Percentiles rank a stretch among this genome's conserved stretches.
Evolutionary conservation across 2,888 invertebrate genomes (phyloP).

Genomic region (Eupithecia inturbata): DNA sequence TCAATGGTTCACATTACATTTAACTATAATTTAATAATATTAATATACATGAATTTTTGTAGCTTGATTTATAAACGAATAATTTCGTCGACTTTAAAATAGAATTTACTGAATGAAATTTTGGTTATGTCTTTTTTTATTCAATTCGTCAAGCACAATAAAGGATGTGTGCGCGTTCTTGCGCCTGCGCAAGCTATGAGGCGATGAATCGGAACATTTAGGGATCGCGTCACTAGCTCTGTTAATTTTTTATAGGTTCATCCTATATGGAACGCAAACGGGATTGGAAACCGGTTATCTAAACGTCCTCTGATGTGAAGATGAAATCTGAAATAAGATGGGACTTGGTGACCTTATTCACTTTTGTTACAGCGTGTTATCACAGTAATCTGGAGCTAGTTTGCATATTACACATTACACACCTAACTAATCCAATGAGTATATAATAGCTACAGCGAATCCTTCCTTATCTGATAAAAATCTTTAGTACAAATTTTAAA

Average conservation of each 20-base stretch:
- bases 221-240: conserved; percentile 49
- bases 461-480: neutral
- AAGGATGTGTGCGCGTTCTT: conserved; percentile 46
- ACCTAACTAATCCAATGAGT: neutral
- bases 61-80: neutral
- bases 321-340: neutral
- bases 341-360: neutral
- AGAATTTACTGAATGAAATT: neutral
- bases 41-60: no score
- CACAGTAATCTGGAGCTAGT: neutral
- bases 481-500: neutral
- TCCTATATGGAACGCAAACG: conserved; percentile 67
- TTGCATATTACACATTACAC: neutral
- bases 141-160: conserved; percentile 13
- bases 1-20: no score
- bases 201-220: conserved; percentile 59
- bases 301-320: neutral
- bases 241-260: conserved; percentile 57
- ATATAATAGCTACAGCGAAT: neutral
- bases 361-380: neutral
- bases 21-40: neutral
- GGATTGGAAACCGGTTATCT: conserved; percentile 48
- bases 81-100: neutral
- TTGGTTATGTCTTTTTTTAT: neutral
- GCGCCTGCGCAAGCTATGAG: conserved; percentile 44